Conservation (phyloP, 53 echinoderm and acorn worm species). For the Arbacia lixula region DNA sequence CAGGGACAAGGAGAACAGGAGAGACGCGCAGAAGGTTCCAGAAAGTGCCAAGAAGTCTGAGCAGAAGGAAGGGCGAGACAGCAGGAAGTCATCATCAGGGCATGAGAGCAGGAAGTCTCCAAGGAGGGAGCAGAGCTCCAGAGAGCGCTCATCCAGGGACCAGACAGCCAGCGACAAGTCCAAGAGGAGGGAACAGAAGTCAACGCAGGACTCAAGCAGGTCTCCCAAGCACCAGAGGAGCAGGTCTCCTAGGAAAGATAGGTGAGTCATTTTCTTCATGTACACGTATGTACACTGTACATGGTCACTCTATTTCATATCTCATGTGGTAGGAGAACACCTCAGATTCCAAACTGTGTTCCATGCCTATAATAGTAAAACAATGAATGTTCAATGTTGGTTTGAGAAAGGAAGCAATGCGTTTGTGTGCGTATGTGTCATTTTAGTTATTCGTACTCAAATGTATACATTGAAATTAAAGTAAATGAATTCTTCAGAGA, state of each 20-base stretch:
- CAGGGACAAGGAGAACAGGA: conserved; percentile 25
- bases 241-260: conserved; percentile 56
- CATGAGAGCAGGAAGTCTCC: conserved; percentile 37
- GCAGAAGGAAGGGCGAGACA: conserved; percentile 5
- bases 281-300: too few species aligned
- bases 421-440: too few species aligned
- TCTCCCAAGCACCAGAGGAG: conserved; percentile 64
- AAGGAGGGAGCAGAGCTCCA: conserved; percentile 48
- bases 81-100: conserved; percentile 24
- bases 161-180: conserved; percentile 24
- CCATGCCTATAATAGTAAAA: too few species aligned
- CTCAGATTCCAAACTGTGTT: too few species aligned
- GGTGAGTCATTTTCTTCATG: conserved; percentile 5
- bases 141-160: conserved; percentile 43
- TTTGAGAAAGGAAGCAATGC: too few species aligned
- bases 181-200: conserved; percentile 29
- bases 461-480: too few species aligned
- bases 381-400: too few species aligned
- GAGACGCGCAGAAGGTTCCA: conserved; percentile 32
- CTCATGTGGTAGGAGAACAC: too few species aligned
- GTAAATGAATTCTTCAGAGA: too few species aligned
- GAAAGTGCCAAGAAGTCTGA: conserved; percentile 55
- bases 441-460: too few species aligned
- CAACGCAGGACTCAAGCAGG: conserved; percentile 50
- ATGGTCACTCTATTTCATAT: too few species aligned